Conservation (phyloP, 2,797 vertebrate species). For the Gambelia wislizenii region DNA sequence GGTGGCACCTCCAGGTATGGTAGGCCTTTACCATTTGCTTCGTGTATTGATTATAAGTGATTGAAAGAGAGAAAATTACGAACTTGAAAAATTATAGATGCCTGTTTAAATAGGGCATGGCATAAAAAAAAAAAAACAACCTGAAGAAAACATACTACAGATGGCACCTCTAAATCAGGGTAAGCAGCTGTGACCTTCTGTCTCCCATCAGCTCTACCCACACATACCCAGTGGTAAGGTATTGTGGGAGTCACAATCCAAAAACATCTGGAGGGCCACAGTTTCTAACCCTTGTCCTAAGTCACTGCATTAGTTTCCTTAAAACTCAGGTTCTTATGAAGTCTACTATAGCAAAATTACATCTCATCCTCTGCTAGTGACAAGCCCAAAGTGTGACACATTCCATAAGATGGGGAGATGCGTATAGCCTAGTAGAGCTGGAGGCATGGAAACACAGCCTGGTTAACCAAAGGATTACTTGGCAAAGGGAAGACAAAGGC, state of each 20-base stretch:
- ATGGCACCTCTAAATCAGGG: background rate
- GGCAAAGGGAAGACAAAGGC: too few species aligned
- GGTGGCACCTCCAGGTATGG: slow-evolving; percentile 97
- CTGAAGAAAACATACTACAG: background rate
- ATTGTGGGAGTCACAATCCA: too few species aligned
- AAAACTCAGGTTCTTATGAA: background rate
- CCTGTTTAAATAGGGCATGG: background rate
- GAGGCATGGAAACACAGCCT: background rate
- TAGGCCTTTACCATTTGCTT: slow-evolving; percentile 33
- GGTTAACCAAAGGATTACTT: background rate
- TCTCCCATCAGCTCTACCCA: too few species aligned
- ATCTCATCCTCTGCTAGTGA: background rate
- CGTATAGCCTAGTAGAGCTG: background rate
- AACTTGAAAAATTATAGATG: slow-evolving; percentile 2
- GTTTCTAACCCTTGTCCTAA: too few species aligned
- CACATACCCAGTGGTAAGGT: too few species aligned
- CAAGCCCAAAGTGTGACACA: background rate
- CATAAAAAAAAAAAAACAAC: background rate
- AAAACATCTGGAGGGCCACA: too few species aligned
- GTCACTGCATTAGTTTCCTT: background rate
- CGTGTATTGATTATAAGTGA: background rate
- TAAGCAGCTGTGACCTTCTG: background rate
- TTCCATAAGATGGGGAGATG: background rate
- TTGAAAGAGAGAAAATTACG: slow-evolving; percentile 28
- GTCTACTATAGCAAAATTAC: background rate